Conservation (phyloP, 2,113 vertebrate genomes). For the Mobula hypostoma region DNA sequence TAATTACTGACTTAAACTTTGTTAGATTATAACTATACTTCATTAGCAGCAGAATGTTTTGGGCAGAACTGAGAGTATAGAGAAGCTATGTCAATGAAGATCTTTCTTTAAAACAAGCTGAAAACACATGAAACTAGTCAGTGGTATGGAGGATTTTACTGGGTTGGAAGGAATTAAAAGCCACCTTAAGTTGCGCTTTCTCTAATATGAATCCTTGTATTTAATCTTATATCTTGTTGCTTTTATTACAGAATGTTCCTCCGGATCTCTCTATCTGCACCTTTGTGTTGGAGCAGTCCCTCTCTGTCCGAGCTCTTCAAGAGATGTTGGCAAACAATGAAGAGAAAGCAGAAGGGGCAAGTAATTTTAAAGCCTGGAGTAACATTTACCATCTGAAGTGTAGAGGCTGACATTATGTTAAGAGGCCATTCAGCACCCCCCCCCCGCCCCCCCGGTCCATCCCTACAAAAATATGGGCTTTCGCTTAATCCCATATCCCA, state of each 20-base stretch:
- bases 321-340: conserved; percentile 92
- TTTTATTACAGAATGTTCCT: conserved; percentile 81
- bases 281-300: conserved; percentile 90
- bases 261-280: conserved; percentile 94
- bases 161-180: not conserved
- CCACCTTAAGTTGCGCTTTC: not conserved
- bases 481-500: no score
- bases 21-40: no score
- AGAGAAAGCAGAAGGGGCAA: conserved; percentile 84
- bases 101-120: not conserved
- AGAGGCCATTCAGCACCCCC: no score
- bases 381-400: not conserved
- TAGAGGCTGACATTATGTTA: no score
- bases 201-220: not conserved
- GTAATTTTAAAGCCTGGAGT: conserved; percentile 44
- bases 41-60: not conserved
- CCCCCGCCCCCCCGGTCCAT: no score
- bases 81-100: not conserved
- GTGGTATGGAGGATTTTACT: not conserved
- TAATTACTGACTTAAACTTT: no score
- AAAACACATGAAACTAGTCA: not conserved
- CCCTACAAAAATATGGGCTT: no score
- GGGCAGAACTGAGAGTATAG: not conserved
- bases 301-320: conserved; percentile 87
- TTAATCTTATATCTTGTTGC: conserved; percentile 37